phyloP scores from a whole-genome alignment of 2,113 vertebrate species.

The Xiphias gladius region DNA sequence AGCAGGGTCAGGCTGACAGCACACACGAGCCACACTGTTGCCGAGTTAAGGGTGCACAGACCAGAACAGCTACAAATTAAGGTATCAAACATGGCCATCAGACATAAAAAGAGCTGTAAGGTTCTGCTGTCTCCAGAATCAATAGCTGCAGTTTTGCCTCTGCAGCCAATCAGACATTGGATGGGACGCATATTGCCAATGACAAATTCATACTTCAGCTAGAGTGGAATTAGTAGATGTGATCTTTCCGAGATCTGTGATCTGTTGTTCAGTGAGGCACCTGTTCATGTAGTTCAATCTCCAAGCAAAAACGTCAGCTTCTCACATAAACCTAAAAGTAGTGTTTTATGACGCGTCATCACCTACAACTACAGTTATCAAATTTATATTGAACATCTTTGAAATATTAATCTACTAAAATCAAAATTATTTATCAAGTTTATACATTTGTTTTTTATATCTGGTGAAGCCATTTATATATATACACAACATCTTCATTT shows the following conservation, averaged over 20 bases:
- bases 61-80: not conserved
- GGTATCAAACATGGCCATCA: constrained; percentile 2
- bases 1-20: constrained; percentile 35
- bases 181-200: not conserved
- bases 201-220: not conserved
- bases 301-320: no score
- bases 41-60: not conserved
- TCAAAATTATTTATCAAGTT: not conserved
- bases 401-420: no score
- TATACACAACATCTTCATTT: not conserved
- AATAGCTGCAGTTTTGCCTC: not conserved
- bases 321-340: not conserved
- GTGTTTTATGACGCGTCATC: no score
- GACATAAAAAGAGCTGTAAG: not conserved
- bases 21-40: constrained; percentile 7
- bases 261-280: not conserved
- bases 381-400: not conserved
- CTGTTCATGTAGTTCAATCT: no score
- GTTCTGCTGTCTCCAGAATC: not conserved
- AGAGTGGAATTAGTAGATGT: no score
- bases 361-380: not conserved
- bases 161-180: not conserved
- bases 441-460: not conserved
- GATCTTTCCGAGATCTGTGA: not conserved
- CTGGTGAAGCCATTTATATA: not conserved